These are phyloP conservation scores for Scaptomyza montana DNA, from an alignment of 1,140 invertebrate genomes.

Conservation along the genomic window DNA sequence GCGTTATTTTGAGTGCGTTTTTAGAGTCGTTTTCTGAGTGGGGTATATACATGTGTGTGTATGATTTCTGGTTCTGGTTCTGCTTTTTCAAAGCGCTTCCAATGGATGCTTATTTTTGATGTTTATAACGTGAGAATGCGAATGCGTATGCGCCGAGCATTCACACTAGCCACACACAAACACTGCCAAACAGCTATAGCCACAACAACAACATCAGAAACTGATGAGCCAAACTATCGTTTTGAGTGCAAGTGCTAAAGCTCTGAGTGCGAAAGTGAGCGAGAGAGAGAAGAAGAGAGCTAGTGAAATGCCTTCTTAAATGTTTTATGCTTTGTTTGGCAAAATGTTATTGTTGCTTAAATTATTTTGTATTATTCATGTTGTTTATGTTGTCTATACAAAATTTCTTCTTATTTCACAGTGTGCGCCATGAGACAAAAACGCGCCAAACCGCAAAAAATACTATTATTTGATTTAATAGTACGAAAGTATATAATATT, in stretches of 20 bases:
- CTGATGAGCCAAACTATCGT: conserved; percentile 68
- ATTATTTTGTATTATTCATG: conserved; percentile 78
- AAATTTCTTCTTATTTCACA: conserved; percentile 22
- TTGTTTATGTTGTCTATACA: conserved; percentile 36
- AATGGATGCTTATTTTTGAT: conserved; percentile 73
- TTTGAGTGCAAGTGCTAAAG: conserved; percentile 54
- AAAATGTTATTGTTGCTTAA: conserved; percentile 79
- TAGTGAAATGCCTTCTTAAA: conserved; percentile 69
- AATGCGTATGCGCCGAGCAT: conserved; percentile 59
- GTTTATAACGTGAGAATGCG: conserved; percentile 82
- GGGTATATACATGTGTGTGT: conserved; percentile 34
- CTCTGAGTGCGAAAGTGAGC: conserved; percentile 24
- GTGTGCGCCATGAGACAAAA: conserved; percentile 28
- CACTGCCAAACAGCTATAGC: conserved; percentile 18
- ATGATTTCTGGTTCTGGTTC: conserved; percentile 45
- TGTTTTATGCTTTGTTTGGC: conserved; percentile 82
- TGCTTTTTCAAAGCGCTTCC: conserved; percentile 50
- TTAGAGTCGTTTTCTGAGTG: conserved; percentile 32
- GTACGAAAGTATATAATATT: too few species aligned
- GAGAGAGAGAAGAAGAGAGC: conserved; percentile 7
- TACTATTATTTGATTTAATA: conserved; percentile 3
- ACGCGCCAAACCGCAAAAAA: conserved; percentile 29
- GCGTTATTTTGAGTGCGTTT: conserved; percentile 27
- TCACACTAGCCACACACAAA: conserved; percentile 11
- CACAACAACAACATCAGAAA: conserved; percentile 21